phyloP scores from a whole-genome alignment of 2,797 vertebrate species.

The Hybognathus amarus region DNA sequence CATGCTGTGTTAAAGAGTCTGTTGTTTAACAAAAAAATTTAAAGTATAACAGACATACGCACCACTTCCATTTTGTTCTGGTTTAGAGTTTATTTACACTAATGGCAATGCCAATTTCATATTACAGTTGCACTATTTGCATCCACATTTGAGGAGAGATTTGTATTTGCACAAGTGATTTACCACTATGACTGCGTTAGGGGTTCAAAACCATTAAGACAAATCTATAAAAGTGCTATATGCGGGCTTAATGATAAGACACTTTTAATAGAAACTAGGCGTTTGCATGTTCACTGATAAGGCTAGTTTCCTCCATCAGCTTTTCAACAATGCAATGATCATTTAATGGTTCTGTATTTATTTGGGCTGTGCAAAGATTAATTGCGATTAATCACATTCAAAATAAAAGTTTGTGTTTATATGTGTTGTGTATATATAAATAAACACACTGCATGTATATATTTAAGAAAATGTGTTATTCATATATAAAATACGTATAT shows the following conservation, averaged over 20 bases:
- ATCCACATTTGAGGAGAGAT: not conserved
- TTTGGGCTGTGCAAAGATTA: too few relatives aligned
- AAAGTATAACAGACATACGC: not conserved
- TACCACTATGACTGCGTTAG: not conserved
- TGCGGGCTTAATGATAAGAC: too few relatives aligned
- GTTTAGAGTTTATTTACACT: not conserved
- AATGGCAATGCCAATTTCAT: not conserved
- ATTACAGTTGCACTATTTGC: not conserved
- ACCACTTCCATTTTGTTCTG: not conserved
- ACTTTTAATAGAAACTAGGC: conserved; percentile 61
- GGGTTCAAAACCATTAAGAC: not conserved
- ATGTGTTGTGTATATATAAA: too few relatives aligned
- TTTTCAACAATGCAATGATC: conserved; percentile 61
- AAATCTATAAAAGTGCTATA: conserved; percentile 13
- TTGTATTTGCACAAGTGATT: not conserved
- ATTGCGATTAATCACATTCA: too few relatives aligned
- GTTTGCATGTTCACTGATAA: conserved; percentile 62
- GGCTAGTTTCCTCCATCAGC: conserved; percentile 60
- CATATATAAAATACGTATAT: too few relatives aligned
- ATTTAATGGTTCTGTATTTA: conserved; percentile 15
- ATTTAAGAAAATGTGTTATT: too few relatives aligned
- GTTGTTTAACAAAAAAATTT: not conserved
- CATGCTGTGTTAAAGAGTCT: not conserved
- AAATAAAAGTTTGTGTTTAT: too few relatives aligned
- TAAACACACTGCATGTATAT: too few relatives aligned